These are phyloP conservation scores for Parelbella ahira DNA, from an alignment of 2,888 invertebrate genomes.

Conservation along the genomic window DNA sequence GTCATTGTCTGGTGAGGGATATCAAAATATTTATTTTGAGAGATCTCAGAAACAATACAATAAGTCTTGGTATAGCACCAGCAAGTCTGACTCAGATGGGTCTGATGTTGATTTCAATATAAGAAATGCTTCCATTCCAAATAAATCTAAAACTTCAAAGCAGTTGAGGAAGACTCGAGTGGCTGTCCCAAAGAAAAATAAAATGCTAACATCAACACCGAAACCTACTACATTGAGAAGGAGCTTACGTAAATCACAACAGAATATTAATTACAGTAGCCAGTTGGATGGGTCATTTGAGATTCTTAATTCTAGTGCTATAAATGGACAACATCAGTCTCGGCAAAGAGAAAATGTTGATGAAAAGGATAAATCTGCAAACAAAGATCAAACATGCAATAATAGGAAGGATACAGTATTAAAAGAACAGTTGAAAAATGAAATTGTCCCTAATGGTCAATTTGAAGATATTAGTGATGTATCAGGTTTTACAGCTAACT, in stretches of 20 bases:
- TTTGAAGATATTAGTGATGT: conserved; percentile 73
- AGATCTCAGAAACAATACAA: conserved; percentile 44
- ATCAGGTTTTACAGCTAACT: conserved; percentile 72
- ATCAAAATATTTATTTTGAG: conserved; percentile 60
- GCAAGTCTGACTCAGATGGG: conserved; percentile 48
- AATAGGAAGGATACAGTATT: conserved; percentile 10
- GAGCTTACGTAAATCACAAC: conserved; percentile 55
- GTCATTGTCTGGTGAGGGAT: conserved; percentile 48
- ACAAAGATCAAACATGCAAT: conserved; percentile 12
- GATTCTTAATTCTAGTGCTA: conserved; percentile 38
- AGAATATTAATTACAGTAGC: conserved; percentile 42
- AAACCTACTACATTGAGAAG: conserved; percentile 51
- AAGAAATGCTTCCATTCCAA: conserved; percentile 48
- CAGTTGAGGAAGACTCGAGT: conserved; percentile 42
- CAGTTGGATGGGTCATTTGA: conserved; percentile 55
- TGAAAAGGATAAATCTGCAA: conserved; percentile 6
- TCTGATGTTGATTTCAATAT: conserved; percentile 66
- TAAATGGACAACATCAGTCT: conserved; percentile 38
- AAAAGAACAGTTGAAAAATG: conserved; percentile 35
- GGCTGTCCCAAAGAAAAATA: conserved; percentile 51
- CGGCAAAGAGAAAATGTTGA: conserved; percentile 10
- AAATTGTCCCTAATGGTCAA: conserved; percentile 46
- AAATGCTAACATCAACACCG: conserved; percentile 62
- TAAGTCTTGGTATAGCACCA: conserved; percentile 38
- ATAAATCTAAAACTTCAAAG: conserved; percentile 48